A percentile compares a stretch with the other conserved stretches of the same genome.
Evolutionary conservation across 2,888 invertebrate species (phyloP).

Genomic region (Orthosia cruda): DNA sequence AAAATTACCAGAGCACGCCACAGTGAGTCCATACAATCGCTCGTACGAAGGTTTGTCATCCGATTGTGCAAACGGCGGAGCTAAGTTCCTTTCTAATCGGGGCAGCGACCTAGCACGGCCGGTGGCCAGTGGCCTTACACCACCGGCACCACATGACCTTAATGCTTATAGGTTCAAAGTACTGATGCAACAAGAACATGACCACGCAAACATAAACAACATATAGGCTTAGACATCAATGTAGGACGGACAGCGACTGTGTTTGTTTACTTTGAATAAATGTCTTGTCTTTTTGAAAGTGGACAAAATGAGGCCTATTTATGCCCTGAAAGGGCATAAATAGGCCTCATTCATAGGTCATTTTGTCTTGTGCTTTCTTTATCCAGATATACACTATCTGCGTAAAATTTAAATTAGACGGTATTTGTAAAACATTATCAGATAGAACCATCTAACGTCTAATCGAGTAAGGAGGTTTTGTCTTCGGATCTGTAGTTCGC

Average conservation of each 20-base stretch:
- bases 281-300: neutral
- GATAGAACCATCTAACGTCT: neutral
- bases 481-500: slow-evolving; percentile 6
- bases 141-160: slow-evolving; percentile 45
- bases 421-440: neutral
- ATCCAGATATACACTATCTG: too few relatives aligned
- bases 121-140: slow-evolving; percentile 46
- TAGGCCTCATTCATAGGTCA: too few relatives aligned
- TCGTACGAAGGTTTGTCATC: slow-evolving; percentile 49
- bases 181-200: slow-evolving; percentile 32
- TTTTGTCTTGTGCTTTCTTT: neutral
- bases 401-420: neutral
- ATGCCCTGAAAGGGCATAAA: too few relatives aligned
- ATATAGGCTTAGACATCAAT: neutral
- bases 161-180: slow-evolving; percentile 43
- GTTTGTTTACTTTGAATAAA: neutral
- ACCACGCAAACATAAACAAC: slow-evolving; percentile 1
- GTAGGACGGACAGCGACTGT: neutral
- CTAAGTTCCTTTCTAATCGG: slow-evolving; percentile 66
- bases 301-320: too few relatives aligned
- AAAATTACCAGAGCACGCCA: slow-evolving; percentile 12
- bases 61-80: slow-evolving; percentile 51
- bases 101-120: slow-evolving; percentile 41
- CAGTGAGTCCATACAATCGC: slow-evolving; percentile 16
- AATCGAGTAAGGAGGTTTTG: neutral